A percentile compares a stretch with the other conserved stretches of the same genome.
phyloP scores from a whole-genome alignment of 1,140 invertebrate species.

The Calliopsis andreniformis region DNA sequence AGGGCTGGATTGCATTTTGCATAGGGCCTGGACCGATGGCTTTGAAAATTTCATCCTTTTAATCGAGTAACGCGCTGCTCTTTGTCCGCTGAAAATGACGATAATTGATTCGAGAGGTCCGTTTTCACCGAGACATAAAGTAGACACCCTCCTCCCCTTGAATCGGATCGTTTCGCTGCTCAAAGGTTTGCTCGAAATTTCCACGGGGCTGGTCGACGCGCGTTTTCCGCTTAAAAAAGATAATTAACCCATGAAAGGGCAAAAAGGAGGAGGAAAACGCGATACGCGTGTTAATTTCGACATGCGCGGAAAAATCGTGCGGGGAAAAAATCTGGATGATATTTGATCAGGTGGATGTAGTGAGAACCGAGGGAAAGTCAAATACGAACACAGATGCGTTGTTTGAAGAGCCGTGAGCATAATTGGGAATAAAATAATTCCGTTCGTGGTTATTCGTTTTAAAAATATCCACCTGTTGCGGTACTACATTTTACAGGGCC shows the following conservation, averaged over 20 bases:
- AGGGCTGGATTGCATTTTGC: constrained; percentile 49
- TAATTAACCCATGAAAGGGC: too few relatives aligned
- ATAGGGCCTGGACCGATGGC: neutral
- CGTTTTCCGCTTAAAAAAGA: neutral
- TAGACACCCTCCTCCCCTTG: neutral
- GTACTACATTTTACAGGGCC: too few relatives aligned
- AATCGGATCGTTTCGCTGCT: neutral
- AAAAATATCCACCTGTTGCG: neutral
- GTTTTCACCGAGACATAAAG: constrained; percentile 3
- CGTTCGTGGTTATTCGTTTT: neutral
- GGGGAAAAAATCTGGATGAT: too few relatives aligned
- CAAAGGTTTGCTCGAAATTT: neutral
- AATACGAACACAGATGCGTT: too few relatives aligned
- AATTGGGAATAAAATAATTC: neutral
- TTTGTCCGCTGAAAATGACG: constrained; percentile 13
- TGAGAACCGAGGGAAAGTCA: too few relatives aligned
- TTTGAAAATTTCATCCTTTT: constrained; percentile 29
- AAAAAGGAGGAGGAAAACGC: neutral
- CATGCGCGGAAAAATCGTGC: neutral
- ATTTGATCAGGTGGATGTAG: too few relatives aligned
- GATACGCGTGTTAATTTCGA: neutral
- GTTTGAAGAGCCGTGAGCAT: neutral
- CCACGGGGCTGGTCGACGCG: too few relatives aligned
- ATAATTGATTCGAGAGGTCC: constrained; percentile 41
- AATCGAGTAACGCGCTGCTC: constrained; percentile 43